Evolutionary conservation across 1,140 invertebrate species (phyloP), one percentile per base, ranked within the genome.

Genomic region (Pachyrhynchus sulphureomaculatus): DNA sequence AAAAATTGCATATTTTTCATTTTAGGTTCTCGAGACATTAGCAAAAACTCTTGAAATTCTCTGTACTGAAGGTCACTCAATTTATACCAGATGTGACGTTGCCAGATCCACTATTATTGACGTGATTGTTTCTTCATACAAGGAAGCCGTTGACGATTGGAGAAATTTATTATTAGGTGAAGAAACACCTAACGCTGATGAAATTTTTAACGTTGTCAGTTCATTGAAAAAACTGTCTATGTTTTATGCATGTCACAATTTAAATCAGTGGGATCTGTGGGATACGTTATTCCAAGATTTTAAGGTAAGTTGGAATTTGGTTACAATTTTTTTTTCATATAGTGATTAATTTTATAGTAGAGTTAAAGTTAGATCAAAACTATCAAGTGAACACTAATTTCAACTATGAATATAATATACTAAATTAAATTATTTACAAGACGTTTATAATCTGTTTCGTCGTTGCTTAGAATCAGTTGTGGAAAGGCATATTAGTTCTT

Each of bases 111-210:
- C 93, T 12, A 82, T 98, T 20, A 89, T 97, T 24, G 95, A 98
- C 78, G 85, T 86, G 69, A 88, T 96, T 60, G 91, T 95, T 10
- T 90, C 92, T 70, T 89, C 89, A 67, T 96, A 95, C 75, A 91
- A 88, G 75, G 91, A 94, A 77, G 88, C 92, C n/a, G 90, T 95
- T 65, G 89, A 92, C 73, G 91, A 93, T 65, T 95, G 90, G 82
- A 82, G 88, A 63, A 87, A 85, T 76, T 79, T 91, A 2, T 61
- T 75, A 33, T 72, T 87, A 79, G 91, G 88, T 71, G 88, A 92
- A 70, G 91, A 95, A 69, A 87, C 88, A 51, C 91, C 95, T 0
- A 93, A 98, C 79, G 95, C 96, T 71, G 96, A 99, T 82, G 96
- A 98, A 78, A 88, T 88, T 13, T 98, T 96, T 77, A 89, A 89